Percentiles rank a stretch among this genome's conserved stretches.
Evolutionary conservation across 2,888 invertebrate species (phyloP).

Genomic region (Sericinus montela): DNA sequence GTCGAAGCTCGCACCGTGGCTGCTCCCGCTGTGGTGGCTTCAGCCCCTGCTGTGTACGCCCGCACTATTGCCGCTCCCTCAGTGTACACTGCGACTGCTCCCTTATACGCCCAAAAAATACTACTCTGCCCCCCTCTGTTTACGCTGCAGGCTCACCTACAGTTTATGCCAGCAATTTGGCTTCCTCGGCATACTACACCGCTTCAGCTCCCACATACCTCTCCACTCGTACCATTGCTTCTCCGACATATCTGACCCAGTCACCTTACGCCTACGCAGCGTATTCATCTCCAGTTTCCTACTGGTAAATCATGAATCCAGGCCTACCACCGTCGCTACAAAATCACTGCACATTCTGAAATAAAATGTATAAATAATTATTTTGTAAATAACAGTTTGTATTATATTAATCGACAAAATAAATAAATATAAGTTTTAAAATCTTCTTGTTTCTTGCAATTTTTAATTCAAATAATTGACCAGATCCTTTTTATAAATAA

Average conservation of each 20-base stretch:
- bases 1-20: no score
- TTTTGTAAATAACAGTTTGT: constrained; percentile 22
- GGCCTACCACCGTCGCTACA: neutral
- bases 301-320: constrained; percentile 1
- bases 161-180: constrained; percentile 27
- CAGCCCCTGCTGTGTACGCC: constrained; percentile 27
- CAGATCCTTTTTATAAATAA: no score
- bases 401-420: no score
- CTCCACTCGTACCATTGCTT: constrained; percentile 29
- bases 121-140: constrained; percentile 18
- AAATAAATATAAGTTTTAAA: no score
- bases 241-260: constrained; percentile 23
- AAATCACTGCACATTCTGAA: neutral
- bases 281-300: constrained; percentile 22
- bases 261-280: constrained; percentile 24
- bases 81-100: constrained; percentile 16
- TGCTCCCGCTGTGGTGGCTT: constrained; percentile 27
- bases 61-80: constrained; percentile 29
- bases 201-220: constrained; percentile 20
- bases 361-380: constrained; percentile 15
- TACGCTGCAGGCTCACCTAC: constrained; percentile 29
- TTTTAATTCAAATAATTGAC: no score
- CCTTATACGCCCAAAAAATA: constrained; percentile 16
- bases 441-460: no score
- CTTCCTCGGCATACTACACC: constrained; percentile 27